These are phyloP conservation scores for Sinonovacula constricta DNA, from an alignment of 1,140 invertebrate species.

Conservation along the genomic window DNA sequence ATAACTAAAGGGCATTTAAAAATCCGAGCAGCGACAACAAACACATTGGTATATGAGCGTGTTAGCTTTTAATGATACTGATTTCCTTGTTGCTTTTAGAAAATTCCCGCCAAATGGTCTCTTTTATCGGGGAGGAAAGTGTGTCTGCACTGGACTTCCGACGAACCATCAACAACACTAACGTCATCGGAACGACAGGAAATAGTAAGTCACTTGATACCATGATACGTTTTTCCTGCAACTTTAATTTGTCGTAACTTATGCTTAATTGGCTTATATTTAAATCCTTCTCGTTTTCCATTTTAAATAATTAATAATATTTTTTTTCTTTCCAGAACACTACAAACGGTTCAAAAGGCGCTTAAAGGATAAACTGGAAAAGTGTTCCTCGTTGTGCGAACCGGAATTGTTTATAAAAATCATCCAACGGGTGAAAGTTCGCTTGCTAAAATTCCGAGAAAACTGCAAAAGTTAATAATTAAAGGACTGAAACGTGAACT, in stretches of 20 bases:
- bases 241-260: too few relatives aligned
- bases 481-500: too few relatives aligned
- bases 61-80: neutral
- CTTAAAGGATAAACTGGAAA: conserved; percentile 30
- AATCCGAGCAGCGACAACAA: neutral
- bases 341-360: conserved; percentile 40
- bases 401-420: conserved; percentile 48
- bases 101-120: conserved; percentile 20
- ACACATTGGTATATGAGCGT: neutral
- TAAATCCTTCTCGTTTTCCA: neutral
- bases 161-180: conserved; percentile 38
- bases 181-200: conserved; percentile 34
- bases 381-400: conserved; percentile 22
- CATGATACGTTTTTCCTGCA: neutral
- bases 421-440: conserved; percentile 27
- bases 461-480: too few relatives aligned
- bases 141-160: conserved; percentile 19
- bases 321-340: conserved; percentile 34
- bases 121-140: conserved; percentile 2
- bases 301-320: neutral
- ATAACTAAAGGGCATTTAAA: too few relatives aligned
- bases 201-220: conserved; percentile 18
- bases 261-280: too few relatives aligned
- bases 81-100: conserved; percentile 10
- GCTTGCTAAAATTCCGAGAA: neutral